Conservation (phyloP, 1,140 invertebrate genomes). For the Sesamia nonagrioides region DNA sequence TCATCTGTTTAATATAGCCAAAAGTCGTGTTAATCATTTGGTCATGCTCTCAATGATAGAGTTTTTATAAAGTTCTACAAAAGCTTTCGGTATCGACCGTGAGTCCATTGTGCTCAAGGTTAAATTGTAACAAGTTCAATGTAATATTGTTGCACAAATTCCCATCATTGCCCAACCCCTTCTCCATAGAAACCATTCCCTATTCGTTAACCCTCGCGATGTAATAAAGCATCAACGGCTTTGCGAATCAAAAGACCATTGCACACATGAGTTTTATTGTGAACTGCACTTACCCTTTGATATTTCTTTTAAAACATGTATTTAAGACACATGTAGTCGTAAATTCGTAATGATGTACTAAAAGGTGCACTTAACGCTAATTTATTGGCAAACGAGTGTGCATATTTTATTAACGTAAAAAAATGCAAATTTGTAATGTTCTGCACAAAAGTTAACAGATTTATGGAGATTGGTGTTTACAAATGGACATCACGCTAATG, state of each 20-base stretch:
- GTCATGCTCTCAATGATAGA: not conserved
- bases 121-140: slow-evolving; percentile 15
- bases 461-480: too few species aligned
- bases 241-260: slow-evolving; percentile 25
- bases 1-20: too few species aligned
- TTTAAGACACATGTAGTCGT: not conserved
- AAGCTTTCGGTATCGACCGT: not conserved
- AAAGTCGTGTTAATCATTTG: too few species aligned
- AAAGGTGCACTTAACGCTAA: too few species aligned
- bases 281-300: not conserved
- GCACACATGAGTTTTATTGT: not conserved
- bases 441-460: too few species aligned
- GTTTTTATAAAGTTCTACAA: not conserved
- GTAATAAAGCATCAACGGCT: slow-evolving; percentile 8
- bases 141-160: slow-evolving; percentile 21
- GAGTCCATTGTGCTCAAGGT: slow-evolving; percentile 15
- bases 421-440: too few species aligned
- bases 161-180: slow-evolving; percentile 1
- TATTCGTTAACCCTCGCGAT: slow-evolving; percentile 27
- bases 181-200: slow-evolving; percentile 13
- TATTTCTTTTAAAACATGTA: not conserved
- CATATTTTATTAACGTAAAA: too few species aligned
- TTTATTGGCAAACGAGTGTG: too few species aligned
- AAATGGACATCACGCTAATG: too few species aligned
- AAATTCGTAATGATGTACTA: not conserved